Percentiles rank a stretch among this genome's conserved stretches.
phyloP scores from a whole-genome alignment of 1,140 invertebrate species.

The Drosophila athabasca region DNA sequence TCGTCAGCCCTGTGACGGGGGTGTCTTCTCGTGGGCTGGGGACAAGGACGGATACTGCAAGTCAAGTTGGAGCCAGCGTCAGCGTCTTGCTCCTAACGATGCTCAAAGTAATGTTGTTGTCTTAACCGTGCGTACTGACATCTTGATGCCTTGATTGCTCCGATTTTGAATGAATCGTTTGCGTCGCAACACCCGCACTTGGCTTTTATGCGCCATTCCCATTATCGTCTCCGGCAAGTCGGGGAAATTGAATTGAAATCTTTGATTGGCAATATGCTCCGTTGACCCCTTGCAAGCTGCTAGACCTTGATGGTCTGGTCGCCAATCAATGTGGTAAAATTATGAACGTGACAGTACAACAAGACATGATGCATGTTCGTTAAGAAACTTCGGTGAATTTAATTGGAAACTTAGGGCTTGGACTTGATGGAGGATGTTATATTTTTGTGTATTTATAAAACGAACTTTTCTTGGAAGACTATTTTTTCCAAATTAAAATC shows the following conservation, averaged over 20 bases:
- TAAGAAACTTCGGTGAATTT: conserved; percentile 5
- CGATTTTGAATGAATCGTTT: conserved; percentile 73
- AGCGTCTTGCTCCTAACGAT: conserved; percentile 66
- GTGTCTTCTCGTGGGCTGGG: too few species aligned
- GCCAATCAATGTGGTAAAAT: conserved; percentile 20
- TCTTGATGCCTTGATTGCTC: conserved; percentile 76
- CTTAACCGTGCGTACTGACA: conserved; percentile 76
- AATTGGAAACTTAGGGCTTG: background rate
- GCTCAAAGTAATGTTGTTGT: conserved; percentile 75
- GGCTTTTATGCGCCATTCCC: conserved; percentile 62
- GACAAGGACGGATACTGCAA: background rate
- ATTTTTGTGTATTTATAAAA: too few species aligned
- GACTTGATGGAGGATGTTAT: too few species aligned
- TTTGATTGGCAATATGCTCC: conserved; percentile 70
- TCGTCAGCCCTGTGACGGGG: conserved; percentile 14
- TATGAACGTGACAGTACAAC: conserved; percentile 12
- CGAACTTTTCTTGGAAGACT: too few species aligned
- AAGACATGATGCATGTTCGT: conserved; percentile 2
- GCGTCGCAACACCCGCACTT: conserved; percentile 62
- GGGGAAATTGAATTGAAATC: conserved; percentile 72
- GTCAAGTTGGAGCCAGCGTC: conserved; percentile 8
- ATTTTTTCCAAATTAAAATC: too few species aligned
- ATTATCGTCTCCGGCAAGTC: conserved; percentile 61
- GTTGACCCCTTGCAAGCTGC: conserved; percentile 36
- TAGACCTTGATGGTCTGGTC: conserved; percentile 32